Conservation (phyloP, 2,113 vertebrate genomes). For the Mesocricetus auratus region DNA sequence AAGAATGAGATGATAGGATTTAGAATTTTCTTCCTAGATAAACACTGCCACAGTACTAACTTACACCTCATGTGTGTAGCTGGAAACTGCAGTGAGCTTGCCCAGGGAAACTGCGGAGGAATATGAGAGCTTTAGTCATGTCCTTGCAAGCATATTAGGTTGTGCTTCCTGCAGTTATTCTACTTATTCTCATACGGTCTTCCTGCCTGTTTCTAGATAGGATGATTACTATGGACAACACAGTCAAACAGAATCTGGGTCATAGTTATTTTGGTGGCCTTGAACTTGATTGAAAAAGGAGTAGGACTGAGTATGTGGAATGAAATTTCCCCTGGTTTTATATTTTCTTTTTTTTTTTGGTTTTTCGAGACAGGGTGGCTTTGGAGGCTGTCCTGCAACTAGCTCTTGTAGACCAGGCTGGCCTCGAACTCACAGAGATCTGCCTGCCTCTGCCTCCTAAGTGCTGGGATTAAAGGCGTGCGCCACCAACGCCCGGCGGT, state of each 20-base stretch:
- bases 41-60: background rate
- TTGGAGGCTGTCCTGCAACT: too few species aligned
- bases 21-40: slow-evolving; percentile 39
- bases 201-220: background rate
- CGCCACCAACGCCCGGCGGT: too few species aligned
- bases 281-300: background rate
- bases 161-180: background rate
- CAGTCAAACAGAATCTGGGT: background rate
- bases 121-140: slow-evolving; percentile 18
- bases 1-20: background rate
- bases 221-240: background rate
- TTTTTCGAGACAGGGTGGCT: too few species aligned
- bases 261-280: slow-evolving; percentile 27
- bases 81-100: slow-evolving; percentile 27
- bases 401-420: too few species aligned
- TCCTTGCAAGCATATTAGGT: background rate
- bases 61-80: background rate
- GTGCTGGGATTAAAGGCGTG: too few species aligned
- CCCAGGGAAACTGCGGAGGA: background rate
- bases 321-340: slow-evolving; percentile 28
- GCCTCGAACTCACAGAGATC: too few species aligned
- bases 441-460: too few species aligned
- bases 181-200: background rate
- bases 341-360: too few species aligned
- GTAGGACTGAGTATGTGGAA: background rate